Evolutionary conservation across 2,113 vertebrate species (phyloP).

Genomic region (Halcyon malimbica): DNA sequence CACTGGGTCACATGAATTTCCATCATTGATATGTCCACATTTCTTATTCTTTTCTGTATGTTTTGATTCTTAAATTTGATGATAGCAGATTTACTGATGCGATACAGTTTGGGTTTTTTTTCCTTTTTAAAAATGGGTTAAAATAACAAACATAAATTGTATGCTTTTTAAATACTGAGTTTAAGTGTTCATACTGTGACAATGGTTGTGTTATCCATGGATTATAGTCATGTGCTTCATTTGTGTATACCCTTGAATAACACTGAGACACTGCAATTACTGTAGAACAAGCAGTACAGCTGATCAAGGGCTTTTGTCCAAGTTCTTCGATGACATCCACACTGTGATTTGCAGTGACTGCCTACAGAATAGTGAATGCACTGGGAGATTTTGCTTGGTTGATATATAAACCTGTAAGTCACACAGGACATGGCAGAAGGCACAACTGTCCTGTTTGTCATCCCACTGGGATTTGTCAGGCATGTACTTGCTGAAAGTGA

Average conservation of each 20-base stretch:
- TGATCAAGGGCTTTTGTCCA: slow-evolving; percentile 38
- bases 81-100: neutral
- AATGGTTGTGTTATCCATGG: neutral
- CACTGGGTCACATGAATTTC: neutral
- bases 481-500: neutral
- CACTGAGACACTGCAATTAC: slow-evolving; percentile 16
- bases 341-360: slow-evolving; percentile 8
- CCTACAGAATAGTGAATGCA: neutral
- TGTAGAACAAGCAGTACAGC: slow-evolving; percentile 10
- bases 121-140: neutral
- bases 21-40: neutral
- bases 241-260: slow-evolving; percentile 27
- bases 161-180: neutral
- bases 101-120: neutral
- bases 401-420: neutral
- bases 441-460: neutral
- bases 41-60: neutral
- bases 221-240: neutral
- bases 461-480: neutral
- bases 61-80: neutral
- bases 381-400: neutral
- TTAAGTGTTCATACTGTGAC: slow-evolving; percentile 28
- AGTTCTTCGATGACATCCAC: slow-evolving; percentile 37
- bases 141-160: slow-evolving; percentile 14
- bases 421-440: neutral